phyloP scores from a whole-genome alignment of 2,888 invertebrate genomes.

The Hipparchia sbordonii region DNA sequence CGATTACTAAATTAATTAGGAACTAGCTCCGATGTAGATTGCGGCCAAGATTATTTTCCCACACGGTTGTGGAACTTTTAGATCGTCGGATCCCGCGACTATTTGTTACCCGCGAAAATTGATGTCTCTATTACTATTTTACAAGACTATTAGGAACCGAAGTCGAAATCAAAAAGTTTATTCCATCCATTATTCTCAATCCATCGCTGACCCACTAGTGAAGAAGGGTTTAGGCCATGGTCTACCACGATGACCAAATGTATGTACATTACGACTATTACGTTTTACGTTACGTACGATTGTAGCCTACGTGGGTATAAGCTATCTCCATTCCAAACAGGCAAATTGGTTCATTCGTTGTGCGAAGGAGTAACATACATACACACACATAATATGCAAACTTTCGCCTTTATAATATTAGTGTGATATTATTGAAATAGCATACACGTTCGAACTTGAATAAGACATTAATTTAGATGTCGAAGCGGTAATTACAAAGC shows the following conservation, averaged over 20 bases:
- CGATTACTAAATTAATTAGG: slow-evolving; percentile 83
- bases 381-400: too few species aligned
- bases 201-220: too few species aligned
- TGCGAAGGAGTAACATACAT: too few species aligned
- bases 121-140: slow-evolving; percentile 24
- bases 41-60: slow-evolving; percentile 79
- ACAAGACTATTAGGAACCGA: neutral
- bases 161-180: neutral
- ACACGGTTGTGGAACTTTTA: slow-evolving; percentile 62
- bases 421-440: neutral
- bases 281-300: too few species aligned
- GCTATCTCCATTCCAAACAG: too few species aligned
- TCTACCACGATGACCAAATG: too few species aligned
- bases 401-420: too few species aligned
- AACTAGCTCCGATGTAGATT: slow-evolving; percentile 79
- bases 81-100: slow-evolving; percentile 70
- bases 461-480: slow-evolving; percentile 16
- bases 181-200: neutral
- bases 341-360: too few species aligned
- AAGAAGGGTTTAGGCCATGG: neutral
- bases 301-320: too few species aligned
- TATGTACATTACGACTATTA: too few species aligned
- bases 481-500: slow-evolving; percentile 12
- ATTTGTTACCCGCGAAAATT: slow-evolving; percentile 48
- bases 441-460: neutral